Base-by-base conservation (phyloP, 2,113 vertebrate genomes). In the Hiodon tergisus region DNA sequence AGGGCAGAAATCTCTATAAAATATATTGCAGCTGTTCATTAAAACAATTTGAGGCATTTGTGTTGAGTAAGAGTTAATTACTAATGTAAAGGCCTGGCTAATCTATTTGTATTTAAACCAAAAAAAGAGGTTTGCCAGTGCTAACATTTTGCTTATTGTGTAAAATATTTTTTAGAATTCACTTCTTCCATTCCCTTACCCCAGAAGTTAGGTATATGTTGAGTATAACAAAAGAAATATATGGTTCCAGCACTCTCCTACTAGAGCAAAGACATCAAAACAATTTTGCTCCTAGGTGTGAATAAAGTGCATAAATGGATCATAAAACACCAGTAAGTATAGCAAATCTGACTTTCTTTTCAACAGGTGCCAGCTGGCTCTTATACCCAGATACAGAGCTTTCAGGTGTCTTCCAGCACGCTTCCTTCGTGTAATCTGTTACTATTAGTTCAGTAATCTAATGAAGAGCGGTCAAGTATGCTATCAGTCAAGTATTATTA, bases 271-370 rank as follows among this genome's bases (percentile, higher is more conserved):
- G 70, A 11, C 59, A 63, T 16, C 17, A 59, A 69, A 46, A 17
- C 55, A 31, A 50, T 69, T 69, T 8, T 52, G n/a, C 67, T 31
- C 50, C 16, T 10, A 69, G 55, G 52, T 58, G 70, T 59, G 70
- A 71, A 59, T 71, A 71, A 71, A 71, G 70, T 71, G 70, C 70
- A 71, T 70, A 70, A 11, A 70, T 55, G 1, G 53, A 70, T 71
- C 55, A 59, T 5, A n/a, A 55, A 50, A 71, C 46, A 47, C 31
- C 31, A 31, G 31, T 31, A 31, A 31, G 31, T 31, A 31, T 31
- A 31, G 31, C 31, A 31, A 31, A 31, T 31, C 31, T 31, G 31
- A 31, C 31, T 31, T 31, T 31, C 31, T 31, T 31, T 31, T 31
- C 31, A 31, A 31, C 31, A 31, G 31, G 31, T 31, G 2, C 31